Base-by-base conservation (phyloP, 2,888 invertebrate genomes). In the Liposcelis brunnea region DNA sequence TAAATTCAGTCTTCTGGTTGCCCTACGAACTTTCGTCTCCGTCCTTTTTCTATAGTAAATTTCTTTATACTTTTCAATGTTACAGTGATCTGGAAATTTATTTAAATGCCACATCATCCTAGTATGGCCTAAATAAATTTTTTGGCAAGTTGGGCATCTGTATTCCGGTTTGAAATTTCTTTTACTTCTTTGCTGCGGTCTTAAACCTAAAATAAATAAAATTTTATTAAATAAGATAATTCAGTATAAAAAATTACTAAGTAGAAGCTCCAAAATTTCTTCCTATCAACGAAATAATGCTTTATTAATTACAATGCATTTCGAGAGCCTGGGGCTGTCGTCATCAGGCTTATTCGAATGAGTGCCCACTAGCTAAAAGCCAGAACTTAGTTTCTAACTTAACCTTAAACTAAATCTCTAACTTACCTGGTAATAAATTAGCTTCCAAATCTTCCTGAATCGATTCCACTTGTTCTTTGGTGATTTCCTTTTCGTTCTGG, bases 131-230 rank as follows among this genome's bases (percentile, higher is more conserved):
- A 77, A 60, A 57, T 77, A 78, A 12, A 72, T 69, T 56, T 76
- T 77, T 44, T 68, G 66, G 58, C 78, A 78, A n/a, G 69, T 70
- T 2, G 71, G 70, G 57, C 77, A 78, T 31, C 69, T 63, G 54
- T 69, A 73, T 42, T 68, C 65, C 36, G 68, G 60, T 1, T 69
- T 62, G 49, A 69, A 65, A 44, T 63, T 67, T 38, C 69, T 62
- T 35, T 35, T 35, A 7, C 14, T 35, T 35, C 16, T 35, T 35
- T 14, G 15, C 16, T 16, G 35, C 35, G 35, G 35, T 16, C 35
- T 35, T 10, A 35, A 35, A 35, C 35, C 35, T 35, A 35, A 16
- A 16, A 35, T 7, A 15, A 35, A 26, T 26, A 8, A 26, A 26
- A 6, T 26, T 26, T 26, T 26, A 6, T 26, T 26, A 8, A 26